These are phyloP conservation scores for Chamaetylas fuelleborni DNA, from an alignment of 2,113 vertebrate genomes.

Conservation along the genomic window DNA sequence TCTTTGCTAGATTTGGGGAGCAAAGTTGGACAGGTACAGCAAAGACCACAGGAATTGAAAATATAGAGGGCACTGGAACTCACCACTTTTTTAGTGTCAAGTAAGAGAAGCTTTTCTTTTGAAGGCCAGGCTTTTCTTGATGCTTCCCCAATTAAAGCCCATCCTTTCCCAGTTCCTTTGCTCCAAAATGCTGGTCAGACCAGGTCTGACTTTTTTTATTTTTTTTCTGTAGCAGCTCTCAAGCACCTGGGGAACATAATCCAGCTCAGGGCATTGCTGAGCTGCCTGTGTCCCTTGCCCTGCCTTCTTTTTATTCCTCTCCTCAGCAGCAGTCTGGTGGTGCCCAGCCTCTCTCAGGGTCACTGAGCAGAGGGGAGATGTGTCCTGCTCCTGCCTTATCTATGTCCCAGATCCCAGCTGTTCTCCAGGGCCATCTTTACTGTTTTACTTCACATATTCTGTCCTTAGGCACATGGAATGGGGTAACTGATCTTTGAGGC, in stretches of 20 bases:
- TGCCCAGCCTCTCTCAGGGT: not conserved
- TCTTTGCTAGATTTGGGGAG: not conserved
- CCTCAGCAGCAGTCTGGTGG: not conserved
- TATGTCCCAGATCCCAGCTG: not conserved
- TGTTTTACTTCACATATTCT: not conserved
- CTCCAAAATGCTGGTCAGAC: not conserved
- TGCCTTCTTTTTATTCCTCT: not conserved
- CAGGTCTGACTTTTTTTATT: not conserved
- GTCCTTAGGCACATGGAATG: not conserved
- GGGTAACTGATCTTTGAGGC: not conserved
- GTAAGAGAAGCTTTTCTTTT: not conserved
- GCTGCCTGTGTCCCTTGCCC: not conserved
- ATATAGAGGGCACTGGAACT: not conserved
- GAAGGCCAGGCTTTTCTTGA: not conserved
- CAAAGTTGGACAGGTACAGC: not conserved
- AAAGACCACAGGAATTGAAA: not conserved
- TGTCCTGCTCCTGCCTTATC: not conserved
- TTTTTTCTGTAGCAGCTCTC: not conserved
- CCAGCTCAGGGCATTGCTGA: not conserved
- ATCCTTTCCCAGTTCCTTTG: not conserved
- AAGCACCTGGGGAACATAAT: not conserved
- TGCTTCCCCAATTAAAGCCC: not conserved
- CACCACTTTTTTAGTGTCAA: not conserved
- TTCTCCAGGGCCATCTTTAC: not conserved
- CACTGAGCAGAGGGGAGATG: not conserved